Evolutionary conservation across 2,888 invertebrate genomes (phyloP), one percentile per base, ranked within the genome.

Genomic region (Odontocolon sp.): DNA sequence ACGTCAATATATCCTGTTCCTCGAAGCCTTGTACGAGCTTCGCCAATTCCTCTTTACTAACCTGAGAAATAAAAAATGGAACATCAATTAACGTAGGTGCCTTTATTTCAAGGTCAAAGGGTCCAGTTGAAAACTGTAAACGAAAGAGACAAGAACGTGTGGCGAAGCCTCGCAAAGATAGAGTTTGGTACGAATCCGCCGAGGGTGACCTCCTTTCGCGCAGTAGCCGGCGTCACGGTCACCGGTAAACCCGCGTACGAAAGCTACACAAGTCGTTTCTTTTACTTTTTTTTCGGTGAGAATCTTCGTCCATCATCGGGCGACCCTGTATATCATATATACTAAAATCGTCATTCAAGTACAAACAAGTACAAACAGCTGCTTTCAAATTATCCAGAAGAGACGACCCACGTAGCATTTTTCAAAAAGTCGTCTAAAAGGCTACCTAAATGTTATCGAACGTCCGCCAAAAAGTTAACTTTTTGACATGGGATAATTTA

Each of bases 11-110:
- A 91, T 96, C 96, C 93, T 96, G 96, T 92, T 96, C 95, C 88
- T 96, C 96, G 91, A 97, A 97, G 91, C 97, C 96, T 89, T 95
- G 95, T 85, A 96, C 96, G 92, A 97, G 93, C 93, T 96, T 97
- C 87, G 94, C 94, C 87, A 97, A 93, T 93, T 97, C 97, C 90
- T 97, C 97, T 95, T 97, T 97, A 92, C 95, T 94, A 91, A 97
- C 95, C 97, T 97, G 92, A 1, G 78, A 64, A 64, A 45, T 9
- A 50, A 63, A 8, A 61, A 28, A 28, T 28, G 28, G 14, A 8
- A 16, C 3, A 52, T 52, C 28, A 28, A 28, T 16, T 14, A 52
- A 14, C 26, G 50, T 28, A 8, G 42, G 42, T 40, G 40, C 23
- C 31, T 31, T 61, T 23, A 9, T 59, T 64, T 50, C 11, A 40